These are phyloP conservation scores for Lampropteryx suffumata DNA, from an alignment of 2,888 invertebrate genomes.

Conservation along the genomic window DNA sequence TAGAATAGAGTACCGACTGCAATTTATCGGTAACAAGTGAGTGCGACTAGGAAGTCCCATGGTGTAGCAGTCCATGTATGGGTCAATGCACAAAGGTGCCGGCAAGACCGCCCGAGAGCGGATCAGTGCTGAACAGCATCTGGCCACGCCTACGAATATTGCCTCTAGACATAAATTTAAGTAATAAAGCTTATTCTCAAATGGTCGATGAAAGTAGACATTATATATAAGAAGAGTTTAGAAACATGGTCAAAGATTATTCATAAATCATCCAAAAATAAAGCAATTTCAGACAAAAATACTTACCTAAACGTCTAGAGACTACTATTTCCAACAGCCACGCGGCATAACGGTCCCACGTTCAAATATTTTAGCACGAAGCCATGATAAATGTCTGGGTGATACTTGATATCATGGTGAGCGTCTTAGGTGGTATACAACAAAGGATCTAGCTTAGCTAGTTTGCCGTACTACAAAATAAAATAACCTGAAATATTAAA, in stretches of 20 bases:
- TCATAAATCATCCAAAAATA: too few species aligned
- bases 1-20: slow-evolving; percentile 7
- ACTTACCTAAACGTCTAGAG: slow-evolving; percentile 7
- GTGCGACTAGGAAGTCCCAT: slow-evolving; percentile 55
- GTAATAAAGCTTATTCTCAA: too few species aligned
- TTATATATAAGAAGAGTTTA: too few species aligned
- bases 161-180: slow-evolving; percentile 4
- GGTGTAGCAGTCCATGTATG: slow-evolving; percentile 64
- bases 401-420: slow-evolving; percentile 20
- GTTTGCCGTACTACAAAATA: too few species aligned
- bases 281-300: too few species aligned
- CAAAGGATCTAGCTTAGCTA: neutral
- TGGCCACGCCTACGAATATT: slow-evolving; percentile 12
- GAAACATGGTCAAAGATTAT: too few species aligned
- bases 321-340: slow-evolving; percentile 32
- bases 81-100: slow-evolving; percentile 74
- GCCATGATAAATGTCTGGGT: slow-evolving; percentile 21
- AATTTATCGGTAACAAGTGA: slow-evolving; percentile 50
- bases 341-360: slow-evolving; percentile 58
- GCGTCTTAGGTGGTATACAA: slow-evolving; percentile 6
- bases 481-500: neutral
- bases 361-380: slow-evolving; percentile 60
- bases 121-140: slow-evolving; percentile 36
- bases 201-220: too few species aligned
- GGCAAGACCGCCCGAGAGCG: slow-evolving; percentile 45